phyloP scores from a whole-genome alignment of 2,113 vertebrate genomes.

The Electrona antarctica region DNA sequence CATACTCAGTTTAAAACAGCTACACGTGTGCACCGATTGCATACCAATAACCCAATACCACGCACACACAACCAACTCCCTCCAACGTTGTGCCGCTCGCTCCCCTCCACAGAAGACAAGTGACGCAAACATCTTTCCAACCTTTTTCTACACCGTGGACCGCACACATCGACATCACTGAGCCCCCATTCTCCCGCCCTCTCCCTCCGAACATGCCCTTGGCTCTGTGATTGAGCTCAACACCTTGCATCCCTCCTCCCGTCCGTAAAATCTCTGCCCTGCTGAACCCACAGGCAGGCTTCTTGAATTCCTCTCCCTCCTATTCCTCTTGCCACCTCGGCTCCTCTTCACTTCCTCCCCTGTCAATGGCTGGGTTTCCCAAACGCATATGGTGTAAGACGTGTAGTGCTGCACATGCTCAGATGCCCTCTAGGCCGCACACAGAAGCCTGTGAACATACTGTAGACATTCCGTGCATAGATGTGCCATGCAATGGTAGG shows the following conservation, averaged over 20 bases:
- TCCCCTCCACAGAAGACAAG: slow-evolving; percentile 16
- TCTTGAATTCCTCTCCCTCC: slow-evolving; percentile 4
- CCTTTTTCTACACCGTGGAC: slow-evolving; percentile 38
- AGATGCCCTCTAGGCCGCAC: too few species aligned
- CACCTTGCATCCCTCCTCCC: slow-evolving; percentile 34
- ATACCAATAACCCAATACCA: slow-evolving; percentile 15
- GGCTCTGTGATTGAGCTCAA: slow-evolving; percentile 50
- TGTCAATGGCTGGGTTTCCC: too few species aligned
- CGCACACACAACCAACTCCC: neutral
- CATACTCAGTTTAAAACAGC: slow-evolving; percentile 1
- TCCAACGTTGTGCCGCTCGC: neutral
- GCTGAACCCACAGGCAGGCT: slow-evolving; percentile 42
- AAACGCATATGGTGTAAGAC: too few species aligned
- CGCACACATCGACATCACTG: slow-evolving; percentile 40
- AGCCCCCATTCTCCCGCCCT: slow-evolving; percentile 39
- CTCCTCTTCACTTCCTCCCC: slow-evolving; percentile 14
- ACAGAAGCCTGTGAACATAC: too few species aligned
- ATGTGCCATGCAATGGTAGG: too few species aligned
- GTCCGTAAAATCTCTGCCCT: slow-evolving; percentile 55
- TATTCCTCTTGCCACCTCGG: too few species aligned
- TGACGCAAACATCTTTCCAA: slow-evolving; percentile 28
- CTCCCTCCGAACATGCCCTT: slow-evolving; percentile 33
- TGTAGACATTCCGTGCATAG: too few species aligned
- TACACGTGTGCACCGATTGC: slow-evolving; percentile 9
- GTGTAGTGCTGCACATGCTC: too few species aligned